phyloP scores from a whole-genome alignment of 2,888 invertebrate genomes.

The Dicranocentrus wangi region DNA sequence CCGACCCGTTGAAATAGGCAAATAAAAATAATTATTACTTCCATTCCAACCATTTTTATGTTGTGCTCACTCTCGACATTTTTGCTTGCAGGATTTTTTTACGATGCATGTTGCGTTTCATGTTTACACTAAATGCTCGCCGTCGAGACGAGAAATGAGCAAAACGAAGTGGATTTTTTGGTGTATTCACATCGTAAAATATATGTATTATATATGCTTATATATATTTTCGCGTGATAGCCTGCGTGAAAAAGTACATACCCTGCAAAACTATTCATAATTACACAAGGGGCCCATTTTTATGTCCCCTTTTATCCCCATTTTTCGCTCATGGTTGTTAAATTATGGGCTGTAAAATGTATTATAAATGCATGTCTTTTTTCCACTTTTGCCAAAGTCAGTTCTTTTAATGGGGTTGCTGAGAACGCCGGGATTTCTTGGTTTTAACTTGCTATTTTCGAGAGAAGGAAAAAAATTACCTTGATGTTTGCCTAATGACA shows the following conservation, averaged over 20 bases:
- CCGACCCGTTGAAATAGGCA: constrained; percentile 16
- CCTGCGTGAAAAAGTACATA: constrained; percentile 18
- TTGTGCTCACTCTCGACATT: background rate
- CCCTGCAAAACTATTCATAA: constrained; percentile 18
- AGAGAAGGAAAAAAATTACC: background rate
- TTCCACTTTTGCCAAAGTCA: background rate
- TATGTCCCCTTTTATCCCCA: constrained; percentile 44
- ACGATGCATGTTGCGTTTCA: background rate
- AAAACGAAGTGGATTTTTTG: constrained; percentile 4
- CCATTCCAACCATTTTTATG: constrained; percentile 1
- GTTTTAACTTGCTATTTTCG: background rate
- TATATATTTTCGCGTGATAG: background rate
- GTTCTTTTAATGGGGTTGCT: background rate
- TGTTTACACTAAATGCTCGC: background rate
- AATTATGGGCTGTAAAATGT: constrained; percentile 52
- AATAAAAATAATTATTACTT: constrained; percentile 51
- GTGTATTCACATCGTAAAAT: constrained; percentile 5
- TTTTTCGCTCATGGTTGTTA: constrained; percentile 31
- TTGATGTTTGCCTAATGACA: background rate
- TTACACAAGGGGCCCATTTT: constrained; percentile 38
- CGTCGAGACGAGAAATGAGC: too few relatives aligned
- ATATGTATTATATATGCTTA: too few relatives aligned
- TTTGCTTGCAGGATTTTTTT: too few relatives aligned
- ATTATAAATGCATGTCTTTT: constrained; percentile 21
- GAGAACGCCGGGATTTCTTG: background rate